Base-by-base conservation (phyloP, 2,113 vertebrate genomes). In the Alethe castanea region DNA sequence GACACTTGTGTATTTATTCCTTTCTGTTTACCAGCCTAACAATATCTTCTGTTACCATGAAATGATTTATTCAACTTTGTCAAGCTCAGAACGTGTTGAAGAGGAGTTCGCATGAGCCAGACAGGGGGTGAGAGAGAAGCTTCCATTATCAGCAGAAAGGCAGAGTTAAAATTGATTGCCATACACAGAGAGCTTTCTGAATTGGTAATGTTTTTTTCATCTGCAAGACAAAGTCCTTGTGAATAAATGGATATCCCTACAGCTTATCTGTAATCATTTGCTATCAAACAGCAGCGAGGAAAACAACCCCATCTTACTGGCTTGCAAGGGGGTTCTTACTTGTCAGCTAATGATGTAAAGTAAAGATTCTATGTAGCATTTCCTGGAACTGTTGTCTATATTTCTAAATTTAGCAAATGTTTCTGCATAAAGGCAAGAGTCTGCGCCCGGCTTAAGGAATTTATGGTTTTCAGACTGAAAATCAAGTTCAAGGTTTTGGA, bases 211-310 rank as follows among this genome's bases (percentile, higher is more conserved):
- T 35, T 90, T 88, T 81, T 84, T 95, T 73, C 81, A 84, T 57
- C 90, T 81, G 57, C 73, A 72, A 94, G 88, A 86, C 92, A 91
- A 79, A 96, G 84, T 79, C 81, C 54, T 88, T 73, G 42, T 73
- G 88, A 94, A 79, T 86, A 94, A 95, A 95, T 57, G 71, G 84
- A 86, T 96, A 88, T 67, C 61, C 89, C 69, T 92, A 72, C 57
- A 86, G 85, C 90, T 96, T 95, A 91, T 94, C 86, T 94, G 82
- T 81, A 96, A 97, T 88, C 91, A 95, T 95, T 94, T 88, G 61
- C 89, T 82, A 90, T 77, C 93, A 90, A 76, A 73, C 36, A 90
- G 91, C 81, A 84, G 70, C 5, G 10, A 89, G 12, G 74, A 89
- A 96, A 94, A 86, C 50, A 74, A 33, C 40, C 88, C 57, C 56